Conservation (phyloP, 2,113 vertebrate genomes). For the Callithrix jacchus region DNA sequence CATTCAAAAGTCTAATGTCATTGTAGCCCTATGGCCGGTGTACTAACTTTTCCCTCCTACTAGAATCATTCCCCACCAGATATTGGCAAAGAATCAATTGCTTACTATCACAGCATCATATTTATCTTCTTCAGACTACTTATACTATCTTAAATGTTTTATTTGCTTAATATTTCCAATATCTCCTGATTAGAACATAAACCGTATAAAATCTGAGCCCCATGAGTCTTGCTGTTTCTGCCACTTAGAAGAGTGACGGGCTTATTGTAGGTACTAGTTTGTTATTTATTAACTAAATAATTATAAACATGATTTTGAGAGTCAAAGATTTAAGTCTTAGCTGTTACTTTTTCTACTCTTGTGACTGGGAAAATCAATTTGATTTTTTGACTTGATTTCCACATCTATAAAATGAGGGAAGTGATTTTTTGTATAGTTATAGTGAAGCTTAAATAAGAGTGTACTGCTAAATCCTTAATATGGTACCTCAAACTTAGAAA, state of each 20-base stretch:
- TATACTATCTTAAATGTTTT: neutral
- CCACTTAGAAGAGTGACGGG: neutral
- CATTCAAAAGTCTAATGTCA: neutral
- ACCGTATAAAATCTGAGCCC: neutral
- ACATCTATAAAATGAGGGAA: neutral
- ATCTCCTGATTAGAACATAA: neutral
- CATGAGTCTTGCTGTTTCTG: neutral
- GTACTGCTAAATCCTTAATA: neutral
- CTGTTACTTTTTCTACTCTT: neutral
- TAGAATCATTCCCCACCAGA: neutral
- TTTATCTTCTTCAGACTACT: neutral
- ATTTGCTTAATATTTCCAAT: neutral
- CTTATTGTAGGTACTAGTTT: neutral
- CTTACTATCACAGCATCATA: neutral
- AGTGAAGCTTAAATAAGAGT: neutral
- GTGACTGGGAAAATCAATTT: neutral
- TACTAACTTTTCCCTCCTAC: neutral
- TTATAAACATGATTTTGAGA: neutral
- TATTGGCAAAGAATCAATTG: neutral
- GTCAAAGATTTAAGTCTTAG: neutral
- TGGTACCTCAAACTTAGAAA: neutral
- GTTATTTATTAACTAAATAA: neutral
- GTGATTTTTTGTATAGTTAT: neutral
- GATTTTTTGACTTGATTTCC: neutral
- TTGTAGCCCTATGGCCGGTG: rapidly evolving